Evolutionary conservation across 2,797 vertebrate species (phyloP).

Genomic region (Chelidonichthys spinosus): DNA sequence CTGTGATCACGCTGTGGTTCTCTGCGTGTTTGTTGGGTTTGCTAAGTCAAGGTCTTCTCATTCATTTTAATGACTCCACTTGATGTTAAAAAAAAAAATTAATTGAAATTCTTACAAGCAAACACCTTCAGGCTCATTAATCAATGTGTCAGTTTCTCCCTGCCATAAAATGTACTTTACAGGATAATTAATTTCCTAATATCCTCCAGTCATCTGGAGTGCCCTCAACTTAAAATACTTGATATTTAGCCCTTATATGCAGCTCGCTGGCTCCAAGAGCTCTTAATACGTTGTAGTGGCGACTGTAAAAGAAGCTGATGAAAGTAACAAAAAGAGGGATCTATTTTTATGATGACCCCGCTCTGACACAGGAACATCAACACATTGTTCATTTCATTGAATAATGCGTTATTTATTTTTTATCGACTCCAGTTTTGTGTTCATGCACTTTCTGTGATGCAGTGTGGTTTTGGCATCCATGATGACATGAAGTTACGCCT

Average conservation of each 20-base stretch:
- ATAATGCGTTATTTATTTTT: too few relatives aligned
- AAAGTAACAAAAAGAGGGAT: constrained; percentile 3
- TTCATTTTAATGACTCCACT: constrained; percentile 89
- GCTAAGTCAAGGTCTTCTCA: constrained; percentile 89
- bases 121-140: constrained; percentile 89
- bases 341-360: neutral
- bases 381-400: too few relatives aligned
- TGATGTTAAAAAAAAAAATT: constrained; percentile 81
- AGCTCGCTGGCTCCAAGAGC: constrained; percentile 60
- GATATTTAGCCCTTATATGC: constrained; percentile 80
- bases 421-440: too few relatives aligned
- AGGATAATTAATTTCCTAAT: constrained; percentile 88
- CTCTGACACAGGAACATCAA: neutral
- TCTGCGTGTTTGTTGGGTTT: constrained; percentile 75
- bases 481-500: neutral
- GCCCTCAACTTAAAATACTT: constrained; percentile 86
- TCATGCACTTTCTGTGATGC: neutral
- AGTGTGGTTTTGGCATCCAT: neutral
- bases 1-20: constrained; percentile 62
- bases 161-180: constrained; percentile 80
- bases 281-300: constrained; percentile 37
- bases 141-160: constrained; percentile 87
- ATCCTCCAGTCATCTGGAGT: constrained; percentile 85
- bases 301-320: constrained; percentile 36
- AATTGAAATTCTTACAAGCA: constrained; percentile 90